Conservation (phyloP, 2,888 invertebrate species). For the Drosophila birchii region DNA sequence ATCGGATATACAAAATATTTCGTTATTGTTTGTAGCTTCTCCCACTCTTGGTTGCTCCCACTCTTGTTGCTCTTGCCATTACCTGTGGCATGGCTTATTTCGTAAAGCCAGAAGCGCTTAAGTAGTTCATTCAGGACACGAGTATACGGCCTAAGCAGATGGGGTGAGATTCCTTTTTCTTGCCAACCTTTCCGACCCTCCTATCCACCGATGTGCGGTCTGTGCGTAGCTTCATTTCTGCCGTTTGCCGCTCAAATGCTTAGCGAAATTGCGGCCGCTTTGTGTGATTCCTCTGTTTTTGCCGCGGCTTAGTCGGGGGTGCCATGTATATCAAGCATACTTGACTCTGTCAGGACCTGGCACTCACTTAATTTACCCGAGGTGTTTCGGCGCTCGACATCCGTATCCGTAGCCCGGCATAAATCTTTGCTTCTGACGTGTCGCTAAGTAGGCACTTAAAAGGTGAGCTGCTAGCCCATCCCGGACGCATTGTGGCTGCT, state of each 20-base stretch:
- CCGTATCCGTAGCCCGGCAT: conserved; percentile 45
- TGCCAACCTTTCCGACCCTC: conserved; percentile 3
- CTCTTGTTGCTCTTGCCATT: conserved; percentile 13
- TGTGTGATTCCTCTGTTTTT: conserved; percentile 50
- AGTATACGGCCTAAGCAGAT: conserved; percentile 34
- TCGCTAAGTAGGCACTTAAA: conserved; percentile 71
- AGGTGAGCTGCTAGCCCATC: conserved; percentile 19
- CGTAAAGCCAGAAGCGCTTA: conserved; percentile 60
- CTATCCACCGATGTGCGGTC: neutral
- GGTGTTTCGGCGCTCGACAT: conserved; percentile 40
- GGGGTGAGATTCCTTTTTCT: conserved; percentile 25
- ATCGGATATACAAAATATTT: conserved; percentile 52
- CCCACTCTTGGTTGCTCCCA: conserved; percentile 12
- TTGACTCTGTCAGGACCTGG: conserved; percentile 53
- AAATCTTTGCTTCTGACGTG: conserved; percentile 74
- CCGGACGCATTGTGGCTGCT: conserved; percentile 27
- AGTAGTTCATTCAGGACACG: conserved; percentile 61
- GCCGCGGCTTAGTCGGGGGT: conserved; percentile 38
- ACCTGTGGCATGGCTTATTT: conserved; percentile 59
- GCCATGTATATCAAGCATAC: conserved; percentile 54
- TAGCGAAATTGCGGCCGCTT: conserved; percentile 67
- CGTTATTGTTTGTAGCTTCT: conserved; percentile 45
- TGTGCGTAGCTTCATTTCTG: conserved; percentile 36
- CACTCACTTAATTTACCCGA: conserved; percentile 71
- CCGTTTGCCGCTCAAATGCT: conserved; percentile 57